phyloP scores from a whole-genome alignment of 2,797 vertebrate genomes.

The Sorex maritimensis region DNA sequence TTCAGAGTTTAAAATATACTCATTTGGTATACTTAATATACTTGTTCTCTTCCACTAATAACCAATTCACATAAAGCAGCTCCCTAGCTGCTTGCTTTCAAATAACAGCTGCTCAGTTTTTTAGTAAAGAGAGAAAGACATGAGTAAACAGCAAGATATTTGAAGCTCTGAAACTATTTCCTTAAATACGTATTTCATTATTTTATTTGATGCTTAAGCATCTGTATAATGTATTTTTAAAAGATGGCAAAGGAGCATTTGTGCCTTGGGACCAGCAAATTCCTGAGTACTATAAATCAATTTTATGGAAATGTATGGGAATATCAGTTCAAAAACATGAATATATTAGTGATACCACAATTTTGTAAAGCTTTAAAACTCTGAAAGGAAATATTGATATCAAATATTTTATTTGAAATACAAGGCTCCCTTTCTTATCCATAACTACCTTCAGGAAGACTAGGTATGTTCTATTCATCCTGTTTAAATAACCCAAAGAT shows the following conservation, averaged over 20 bases:
- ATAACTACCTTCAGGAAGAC: background rate
- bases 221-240: background rate
- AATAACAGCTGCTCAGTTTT: constrained; percentile 11
- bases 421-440: background rate
- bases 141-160: background rate
- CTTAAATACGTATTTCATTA: constrained; percentile 6
- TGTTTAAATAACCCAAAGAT: background rate
- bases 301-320: background rate
- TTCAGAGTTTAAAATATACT: constrained; percentile 13
- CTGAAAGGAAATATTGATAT: background rate
- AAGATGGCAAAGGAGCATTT: background rate
- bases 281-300: background rate
- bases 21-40: background rate
- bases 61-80: constrained; percentile 48
- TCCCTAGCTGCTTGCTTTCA: constrained; percentile 25
- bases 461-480: background rate
- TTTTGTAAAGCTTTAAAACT: constrained; percentile 14
- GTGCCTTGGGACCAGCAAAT: background rate
- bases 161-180: constrained; percentile 53
- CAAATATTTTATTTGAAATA: constrained; percentile 10
- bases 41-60: constrained; percentile 42
- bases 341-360: background rate
- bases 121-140: background rate
- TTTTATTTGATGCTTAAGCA: constrained; percentile 21
- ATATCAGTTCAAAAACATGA: background rate